A percentile compares a stretch with the other conserved stretches of the same genome.
phyloP scores from a whole-genome alignment of 2,113 vertebrate genomes.

The Nothoprocta perdicaria region DNA sequence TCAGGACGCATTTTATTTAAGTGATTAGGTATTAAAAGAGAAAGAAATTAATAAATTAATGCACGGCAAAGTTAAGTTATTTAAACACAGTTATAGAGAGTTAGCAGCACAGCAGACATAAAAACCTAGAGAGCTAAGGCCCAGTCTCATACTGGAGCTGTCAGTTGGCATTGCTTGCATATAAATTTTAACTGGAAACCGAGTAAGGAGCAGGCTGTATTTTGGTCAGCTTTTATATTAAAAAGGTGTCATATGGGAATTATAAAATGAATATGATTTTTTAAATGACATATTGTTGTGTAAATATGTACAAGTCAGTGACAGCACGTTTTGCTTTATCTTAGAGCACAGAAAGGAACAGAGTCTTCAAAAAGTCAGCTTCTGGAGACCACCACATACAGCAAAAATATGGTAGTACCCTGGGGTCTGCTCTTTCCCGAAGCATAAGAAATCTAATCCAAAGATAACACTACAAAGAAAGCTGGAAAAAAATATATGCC shows the following conservation, averaged over 20 bases:
- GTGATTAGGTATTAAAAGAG: too few relatives aligned
- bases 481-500: too few relatives aligned
- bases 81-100: neutral
- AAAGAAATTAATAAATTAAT: neutral
- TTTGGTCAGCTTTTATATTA: neutral
- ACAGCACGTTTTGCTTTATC: neutral
- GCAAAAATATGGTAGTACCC: neutral
- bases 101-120: neutral
- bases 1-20: neutral
- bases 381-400: neutral
- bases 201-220: neutral
- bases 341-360: neutral
- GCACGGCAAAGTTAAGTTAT: neutral
- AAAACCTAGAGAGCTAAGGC: neutral
- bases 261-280: rapidly evolving
- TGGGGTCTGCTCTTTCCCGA: neutral
- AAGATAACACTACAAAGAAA: neutral
- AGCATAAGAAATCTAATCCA: neutral
- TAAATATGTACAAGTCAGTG: neutral
- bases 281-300: rapidly evolving
- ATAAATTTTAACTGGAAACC: neutral
- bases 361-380: neutral
- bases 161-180: neutral
- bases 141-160: neutral
- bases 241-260: neutral